phyloP scores from a whole-genome alignment of 2,888 invertebrate species.

The Acleris cristana region DNA sequence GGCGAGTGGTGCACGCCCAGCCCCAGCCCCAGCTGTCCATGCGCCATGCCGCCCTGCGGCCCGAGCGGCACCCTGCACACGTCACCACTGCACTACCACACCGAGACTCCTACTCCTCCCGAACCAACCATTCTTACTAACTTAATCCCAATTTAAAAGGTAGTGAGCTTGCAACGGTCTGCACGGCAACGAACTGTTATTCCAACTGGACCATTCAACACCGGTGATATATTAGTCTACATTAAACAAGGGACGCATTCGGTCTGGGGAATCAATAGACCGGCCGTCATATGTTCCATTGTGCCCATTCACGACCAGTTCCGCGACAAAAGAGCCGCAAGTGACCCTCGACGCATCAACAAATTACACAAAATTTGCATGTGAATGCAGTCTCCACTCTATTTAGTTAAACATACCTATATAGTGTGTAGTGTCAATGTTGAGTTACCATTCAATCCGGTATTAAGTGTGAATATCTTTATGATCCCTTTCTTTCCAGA shows the following conservation, averaged over 20 bases:
- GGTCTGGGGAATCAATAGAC: constrained; percentile 68
- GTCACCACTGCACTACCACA: constrained; percentile 38
- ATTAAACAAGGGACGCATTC: constrained; percentile 59
- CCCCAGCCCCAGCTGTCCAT: constrained; percentile 61
- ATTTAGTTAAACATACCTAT: constrained; percentile 67
- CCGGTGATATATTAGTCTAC: constrained; percentile 67
- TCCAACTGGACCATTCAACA: constrained; percentile 68
- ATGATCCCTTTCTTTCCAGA: constrained; percentile 18
- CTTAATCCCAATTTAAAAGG: background rate
- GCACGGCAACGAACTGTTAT: constrained; percentile 63
- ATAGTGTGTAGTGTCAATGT: constrained; percentile 68
- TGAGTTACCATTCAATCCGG: constrained; percentile 50
- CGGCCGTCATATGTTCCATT: constrained; percentile 76
- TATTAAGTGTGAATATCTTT: constrained; percentile 25
- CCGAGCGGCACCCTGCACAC: constrained; percentile 70
- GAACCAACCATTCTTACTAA: constrained; percentile 4
- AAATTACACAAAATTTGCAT: constrained; percentile 82
- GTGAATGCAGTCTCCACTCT: constrained; percentile 65
- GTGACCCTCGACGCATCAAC: constrained; percentile 81
- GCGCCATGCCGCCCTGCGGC: constrained; percentile 65
- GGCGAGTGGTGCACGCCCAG: constrained; percentile 65
- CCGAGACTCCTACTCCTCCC: background rate
- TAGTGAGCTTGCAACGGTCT: constrained; percentile 39
- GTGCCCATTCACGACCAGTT: constrained; percentile 70
- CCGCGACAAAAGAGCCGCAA: constrained; percentile 76